Percentiles rank a stretch among this genome's conserved stretches.
phyloP scores from a whole-genome alignment of 1,140 invertebrate genomes.

The Pemphigus obesinymphae region DNA sequence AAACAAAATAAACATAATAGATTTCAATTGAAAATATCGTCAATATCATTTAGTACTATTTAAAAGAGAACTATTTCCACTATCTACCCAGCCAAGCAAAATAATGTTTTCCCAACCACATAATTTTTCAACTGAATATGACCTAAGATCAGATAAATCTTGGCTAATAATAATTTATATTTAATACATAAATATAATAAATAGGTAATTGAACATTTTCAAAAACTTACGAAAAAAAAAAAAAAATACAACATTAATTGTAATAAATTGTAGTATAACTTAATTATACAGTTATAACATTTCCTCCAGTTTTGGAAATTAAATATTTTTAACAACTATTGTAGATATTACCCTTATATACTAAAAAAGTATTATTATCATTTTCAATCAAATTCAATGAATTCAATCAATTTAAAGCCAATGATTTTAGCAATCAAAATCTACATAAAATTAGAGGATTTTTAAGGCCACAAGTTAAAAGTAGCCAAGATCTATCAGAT shows the following conservation, averaged over 20 bases:
- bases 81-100: neutral
- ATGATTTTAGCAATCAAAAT: slow-evolving; percentile 2
- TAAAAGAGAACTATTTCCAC: slow-evolving; percentile 34
- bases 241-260: slow-evolving; percentile 9
- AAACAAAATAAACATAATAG: slow-evolving; percentile 32
- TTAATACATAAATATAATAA: slow-evolving; percentile 11
- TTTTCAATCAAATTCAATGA: no score
- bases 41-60: slow-evolving; percentile 8
- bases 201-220: neutral
- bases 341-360: neutral
- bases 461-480: slow-evolving; percentile 11
- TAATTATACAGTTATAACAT: slow-evolving; percentile 32
- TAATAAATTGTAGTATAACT: slow-evolving; percentile 32
- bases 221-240: slow-evolving; percentile 4
- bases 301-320: neutral
- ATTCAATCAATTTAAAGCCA: no score
- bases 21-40: slow-evolving; percentile 28
- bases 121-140: neutral
- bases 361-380: slow-evolving; percentile 8
- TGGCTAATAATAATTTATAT: neutral
- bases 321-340: neutral
- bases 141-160: slow-evolving; percentile 12
- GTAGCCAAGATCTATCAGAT: slow-evolving; percentile 29
- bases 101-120: neutral
- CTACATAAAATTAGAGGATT: neutral